Base-by-base conservation (phyloP, 2,888 invertebrate genomes). In the Lasioglossum figueresi region DNA sequence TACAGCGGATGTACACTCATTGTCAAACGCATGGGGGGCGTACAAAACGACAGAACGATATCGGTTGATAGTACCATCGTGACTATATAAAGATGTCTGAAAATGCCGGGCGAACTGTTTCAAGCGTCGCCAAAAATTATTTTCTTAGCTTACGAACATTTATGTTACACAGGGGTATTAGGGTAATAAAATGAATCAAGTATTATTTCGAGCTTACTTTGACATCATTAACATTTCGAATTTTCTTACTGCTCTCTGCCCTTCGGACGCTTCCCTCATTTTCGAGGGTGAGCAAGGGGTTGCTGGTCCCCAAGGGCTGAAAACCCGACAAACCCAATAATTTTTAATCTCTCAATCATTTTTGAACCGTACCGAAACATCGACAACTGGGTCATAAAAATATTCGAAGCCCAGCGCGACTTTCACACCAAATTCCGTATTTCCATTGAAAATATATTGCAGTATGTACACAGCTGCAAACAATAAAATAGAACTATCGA, bases 1-100 rank as follows among this genome's bases (percentile, higher is more conserved):
- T 48, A 70, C 73, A 78, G 74, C 89, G 91, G 90, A 91, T 88
- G 88, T 80, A 81, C 78, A 84, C 79, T 88, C 83, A n/a, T 56
- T 56, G 56, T 56, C 56, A 78, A 83, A 83, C 73, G 56, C 68
- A 82, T 52, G 81, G 89, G 90, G 85, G 88, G 88, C 89, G 91
- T 90, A 78, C 27, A 82, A 78, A 76, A 71, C 78, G 89, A 80
- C 82, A 68, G 82, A 84, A 80, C 75, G 81, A 87, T 91, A 90
- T 91, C 89, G 79, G 77, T 56, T 85, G 90, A 91, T 89, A 87
- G 68, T 70, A 73, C 48, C 82, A 76, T 34, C 80, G 78, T 85
- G 80, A 86, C 81, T 52, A n/a, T n/a, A n/a, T n/a, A 52, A 45
- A 73, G 43, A 43, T 71, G 43, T 5, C 70, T 23, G 40, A 37